Evolutionary conservation across 92 coral and sea anemone species (phyloP).

Genomic region (Epizoanthus scotinus): DNA sequence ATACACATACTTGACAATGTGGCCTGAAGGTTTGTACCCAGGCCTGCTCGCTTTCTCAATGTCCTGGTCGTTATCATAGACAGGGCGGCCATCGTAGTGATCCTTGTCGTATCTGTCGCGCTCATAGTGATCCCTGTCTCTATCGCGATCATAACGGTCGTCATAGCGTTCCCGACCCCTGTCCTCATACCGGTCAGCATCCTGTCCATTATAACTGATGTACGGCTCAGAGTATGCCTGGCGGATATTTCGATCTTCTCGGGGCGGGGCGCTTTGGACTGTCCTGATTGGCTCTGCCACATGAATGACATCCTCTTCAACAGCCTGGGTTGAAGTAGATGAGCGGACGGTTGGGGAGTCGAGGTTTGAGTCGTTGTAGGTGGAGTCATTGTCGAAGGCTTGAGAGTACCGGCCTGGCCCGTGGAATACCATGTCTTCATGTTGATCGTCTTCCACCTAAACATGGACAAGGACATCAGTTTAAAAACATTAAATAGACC

Average conservation of each 20-base stretch:
- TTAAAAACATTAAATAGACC: no score
- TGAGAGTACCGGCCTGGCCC: conserved; percentile 74
- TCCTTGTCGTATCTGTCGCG: conserved; percentile 54
- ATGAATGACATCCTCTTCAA: conserved; percentile 65
- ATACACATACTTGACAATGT: conserved; percentile 70
- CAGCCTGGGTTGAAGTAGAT: conserved; percentile 66
- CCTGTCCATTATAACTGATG: conserved; percentile 71
- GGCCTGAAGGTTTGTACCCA: conserved; percentile 80
- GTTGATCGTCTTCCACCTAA: conserved; percentile 35
- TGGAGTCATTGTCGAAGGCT: conserved; percentile 74
- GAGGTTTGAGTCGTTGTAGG: conserved; percentile 65
- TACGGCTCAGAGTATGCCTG: conserved; percentile 63
- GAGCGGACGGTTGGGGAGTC: conserved; percentile 89
- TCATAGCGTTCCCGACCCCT: conserved; percentile 46
- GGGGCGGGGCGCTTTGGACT: conserved; percentile 50
- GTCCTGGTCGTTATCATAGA: conserved; percentile 58
- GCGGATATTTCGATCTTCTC: conserved; percentile 45
- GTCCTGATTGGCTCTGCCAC: conserved; percentile 50
- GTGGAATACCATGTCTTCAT: conserved; percentile 64
- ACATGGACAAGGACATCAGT: not conserved
- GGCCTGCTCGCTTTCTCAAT: conserved; percentile 83
- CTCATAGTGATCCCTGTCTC: conserved; percentile 26
- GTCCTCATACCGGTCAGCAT: conserved; percentile 49
- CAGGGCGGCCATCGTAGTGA: conserved; percentile 45
- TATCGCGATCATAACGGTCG: conserved; percentile 46